Percentiles rank a stretch among this genome's conserved stretches.
These are phyloP conservation scores for Cotesia typhae DNA, from an alignment of 1,140 invertebrate genomes.

Conservation along the genomic window DNA sequence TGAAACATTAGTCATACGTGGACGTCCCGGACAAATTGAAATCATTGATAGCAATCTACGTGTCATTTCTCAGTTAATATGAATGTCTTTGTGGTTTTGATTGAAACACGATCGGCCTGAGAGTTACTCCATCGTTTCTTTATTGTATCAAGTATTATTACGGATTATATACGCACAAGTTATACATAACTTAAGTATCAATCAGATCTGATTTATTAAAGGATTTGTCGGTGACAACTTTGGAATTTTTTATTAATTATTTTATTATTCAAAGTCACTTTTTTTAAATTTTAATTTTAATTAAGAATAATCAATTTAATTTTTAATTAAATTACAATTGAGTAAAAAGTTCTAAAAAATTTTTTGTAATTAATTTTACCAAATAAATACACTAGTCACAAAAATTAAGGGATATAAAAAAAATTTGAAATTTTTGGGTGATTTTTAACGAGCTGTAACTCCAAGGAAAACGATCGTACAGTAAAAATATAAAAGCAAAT, in stretches of 20 bases:
- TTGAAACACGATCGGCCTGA: constrained; percentile 67
- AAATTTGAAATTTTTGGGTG: no score
- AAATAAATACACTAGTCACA: no score
- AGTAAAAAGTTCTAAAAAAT: no score
- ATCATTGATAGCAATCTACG: constrained; percentile 27
- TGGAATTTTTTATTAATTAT: neutral
- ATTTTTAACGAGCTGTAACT: no score
- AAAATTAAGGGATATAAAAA: no score
- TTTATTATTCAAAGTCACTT: neutral
- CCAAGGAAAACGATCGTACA: no score
- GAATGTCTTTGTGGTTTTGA: constrained; percentile 58
- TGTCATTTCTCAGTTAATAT: constrained; percentile 57
- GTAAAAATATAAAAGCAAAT: no score
- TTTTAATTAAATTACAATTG: no score
- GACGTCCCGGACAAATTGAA: neutral
- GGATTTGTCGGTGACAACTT: neutral
- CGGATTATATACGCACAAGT: neutral
- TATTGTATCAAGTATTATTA: constrained; percentile 36
- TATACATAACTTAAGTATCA: neutral
- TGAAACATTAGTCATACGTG: neutral
- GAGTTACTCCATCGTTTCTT: constrained; percentile 66
- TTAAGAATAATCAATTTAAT: no score
- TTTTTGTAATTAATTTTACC: no score
- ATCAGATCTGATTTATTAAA: neutral
- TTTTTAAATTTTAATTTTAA: no score